These are phyloP conservation scores for Leucophora obtusa DNA, from an alignment of 2,888 invertebrate species.

Conservation along the genomic window DNA sequence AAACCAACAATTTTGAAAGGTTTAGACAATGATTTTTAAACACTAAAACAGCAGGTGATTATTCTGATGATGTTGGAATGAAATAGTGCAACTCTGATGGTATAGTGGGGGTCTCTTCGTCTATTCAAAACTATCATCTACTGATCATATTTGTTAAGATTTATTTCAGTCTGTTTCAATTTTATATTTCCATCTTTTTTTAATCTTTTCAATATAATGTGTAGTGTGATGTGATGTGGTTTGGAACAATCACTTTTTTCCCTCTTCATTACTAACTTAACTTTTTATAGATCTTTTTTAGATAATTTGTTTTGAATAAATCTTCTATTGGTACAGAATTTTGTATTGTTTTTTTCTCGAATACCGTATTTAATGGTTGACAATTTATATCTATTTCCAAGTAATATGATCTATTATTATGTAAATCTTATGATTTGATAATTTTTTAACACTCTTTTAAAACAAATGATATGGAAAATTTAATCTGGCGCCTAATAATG, in stretches of 20 bases:
- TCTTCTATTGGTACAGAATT: constrained; percentile 1
- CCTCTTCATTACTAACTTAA: not conserved
- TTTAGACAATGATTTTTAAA: constrained; percentile 48
- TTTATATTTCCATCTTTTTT: not conserved
- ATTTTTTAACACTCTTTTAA: constrained; percentile 58
- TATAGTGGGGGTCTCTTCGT: constrained; percentile 31
- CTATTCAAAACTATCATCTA: constrained; percentile 6
- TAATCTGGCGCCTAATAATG: constrained; percentile 46
- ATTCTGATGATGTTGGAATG: constrained; percentile 24
- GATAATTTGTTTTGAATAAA: not conserved
- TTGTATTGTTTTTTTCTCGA: not conserved
- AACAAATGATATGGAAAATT: constrained; percentile 17
- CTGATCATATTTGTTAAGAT: constrained; percentile 44
- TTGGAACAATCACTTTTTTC: not conserved
- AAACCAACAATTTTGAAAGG: constrained; percentile 6
- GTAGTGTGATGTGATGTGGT: not conserved
- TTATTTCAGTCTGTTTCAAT: constrained; percentile 33
- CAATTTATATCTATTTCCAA: constrained; percentile 33
- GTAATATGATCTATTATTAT: constrained; percentile 60
- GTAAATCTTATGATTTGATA: constrained; percentile 58
- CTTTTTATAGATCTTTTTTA: not conserved
- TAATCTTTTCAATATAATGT: constrained; percentile 5
- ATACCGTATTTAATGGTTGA: constrained; percentile 31
- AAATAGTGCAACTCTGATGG: not conserved
- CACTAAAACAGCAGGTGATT: constrained; percentile 59